A percentile compares a stretch with the other conserved stretches of the same genome.
Evolutionary conservation across 2,113 vertebrate species (phyloP).

Genomic region (Rhabdornis inornatus): DNA sequence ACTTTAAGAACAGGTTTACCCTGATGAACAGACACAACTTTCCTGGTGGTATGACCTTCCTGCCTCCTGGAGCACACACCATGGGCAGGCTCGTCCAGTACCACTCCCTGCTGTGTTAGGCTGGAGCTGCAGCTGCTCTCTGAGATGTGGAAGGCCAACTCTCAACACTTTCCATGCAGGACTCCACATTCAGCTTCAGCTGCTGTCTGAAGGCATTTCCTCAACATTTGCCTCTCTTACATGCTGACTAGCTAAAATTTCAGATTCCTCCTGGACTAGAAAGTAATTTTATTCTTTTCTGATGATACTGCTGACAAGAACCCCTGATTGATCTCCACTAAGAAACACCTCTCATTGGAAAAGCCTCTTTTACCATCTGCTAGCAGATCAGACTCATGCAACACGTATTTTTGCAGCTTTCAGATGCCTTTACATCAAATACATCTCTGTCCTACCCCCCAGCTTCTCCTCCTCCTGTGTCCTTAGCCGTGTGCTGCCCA

Average conservation of each 20-base stretch:
- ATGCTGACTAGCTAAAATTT: not conserved
- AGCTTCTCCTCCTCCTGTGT: not conserved
- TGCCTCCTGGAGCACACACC: not conserved
- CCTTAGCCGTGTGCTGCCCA: accelerated
- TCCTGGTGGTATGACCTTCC: not conserved
- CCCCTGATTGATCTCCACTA: not conserved
- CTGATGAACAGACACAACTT: accelerated
- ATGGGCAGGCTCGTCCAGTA: accelerated
- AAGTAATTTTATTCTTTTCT: not conserved
- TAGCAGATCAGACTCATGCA: not conserved
- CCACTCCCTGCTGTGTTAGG: accelerated
- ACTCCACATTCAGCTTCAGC: not conserved
- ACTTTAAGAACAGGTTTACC: not conserved
- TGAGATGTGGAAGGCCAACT: accelerated
- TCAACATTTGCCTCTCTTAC: not conserved
- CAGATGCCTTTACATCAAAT: not conserved
- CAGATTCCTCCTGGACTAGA: not conserved
- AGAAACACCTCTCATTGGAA: not conserved
- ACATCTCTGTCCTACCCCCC: not conserved
- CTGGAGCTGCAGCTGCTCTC: accelerated
- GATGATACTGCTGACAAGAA: not conserved
- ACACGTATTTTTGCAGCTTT: not conserved
- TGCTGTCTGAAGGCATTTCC: not conserved
- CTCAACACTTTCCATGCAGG: not conserved
- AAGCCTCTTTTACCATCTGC: not conserved